Percentiles rank a stretch among this genome's conserved stretches.
These are phyloP conservation scores for Eupithecia vulgata DNA, from an alignment of 2,888 invertebrate species.

Conservation along the genomic window DNA sequence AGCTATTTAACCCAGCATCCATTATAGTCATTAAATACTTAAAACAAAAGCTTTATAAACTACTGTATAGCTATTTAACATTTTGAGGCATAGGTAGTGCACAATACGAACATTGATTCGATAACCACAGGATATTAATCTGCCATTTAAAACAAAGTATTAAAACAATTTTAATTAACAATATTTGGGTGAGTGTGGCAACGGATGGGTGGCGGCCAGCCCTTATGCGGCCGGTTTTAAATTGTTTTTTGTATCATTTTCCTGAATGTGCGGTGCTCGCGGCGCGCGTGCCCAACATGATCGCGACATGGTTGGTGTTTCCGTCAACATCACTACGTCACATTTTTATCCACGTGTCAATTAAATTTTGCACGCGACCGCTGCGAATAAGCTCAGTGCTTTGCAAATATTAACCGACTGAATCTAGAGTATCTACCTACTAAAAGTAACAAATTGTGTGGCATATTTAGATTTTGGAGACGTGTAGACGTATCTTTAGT, in stretches of 20 bases:
- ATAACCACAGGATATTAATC: slow-evolving; percentile 73
- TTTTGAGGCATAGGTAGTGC: slow-evolving; percentile 53
- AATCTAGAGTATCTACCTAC: not conserved
- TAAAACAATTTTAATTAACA: slow-evolving; percentile 75
- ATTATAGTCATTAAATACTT: slow-evolving; percentile 45
- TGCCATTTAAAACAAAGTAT: slow-evolving; percentile 66
- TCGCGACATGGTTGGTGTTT: slow-evolving; percentile 60
- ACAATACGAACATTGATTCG: slow-evolving; percentile 67
- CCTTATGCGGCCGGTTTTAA: slow-evolving; percentile 64
- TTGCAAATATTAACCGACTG: slow-evolving; percentile 57
- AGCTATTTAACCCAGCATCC: slow-evolving; percentile 34
- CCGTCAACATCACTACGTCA: slow-evolving; percentile 67
- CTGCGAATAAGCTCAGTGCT: slow-evolving; percentile 74
- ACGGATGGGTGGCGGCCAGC: slow-evolving; percentile 47
- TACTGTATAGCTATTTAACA: slow-evolving; percentile 52
- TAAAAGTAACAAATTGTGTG: not conserved
- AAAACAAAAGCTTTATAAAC: slow-evolving; percentile 46
- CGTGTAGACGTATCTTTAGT: slow-evolving; percentile 45
- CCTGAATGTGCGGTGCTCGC: slow-evolving; percentile 52
- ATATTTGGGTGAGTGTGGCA: slow-evolving; percentile 57
- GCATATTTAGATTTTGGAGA: slow-evolving; percentile 38
- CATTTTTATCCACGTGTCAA: slow-evolving; percentile 79
- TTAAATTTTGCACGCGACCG: slow-evolving; percentile 78
- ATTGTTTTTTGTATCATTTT: slow-evolving; percentile 62
- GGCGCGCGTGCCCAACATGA: slow-evolving; percentile 39